A percentile compares a stretch with the other conserved stretches of the same genome.
Evolutionary conservation across 2,113 vertebrate species (phyloP).

Genomic region (Clinocottus analis): DNA sequence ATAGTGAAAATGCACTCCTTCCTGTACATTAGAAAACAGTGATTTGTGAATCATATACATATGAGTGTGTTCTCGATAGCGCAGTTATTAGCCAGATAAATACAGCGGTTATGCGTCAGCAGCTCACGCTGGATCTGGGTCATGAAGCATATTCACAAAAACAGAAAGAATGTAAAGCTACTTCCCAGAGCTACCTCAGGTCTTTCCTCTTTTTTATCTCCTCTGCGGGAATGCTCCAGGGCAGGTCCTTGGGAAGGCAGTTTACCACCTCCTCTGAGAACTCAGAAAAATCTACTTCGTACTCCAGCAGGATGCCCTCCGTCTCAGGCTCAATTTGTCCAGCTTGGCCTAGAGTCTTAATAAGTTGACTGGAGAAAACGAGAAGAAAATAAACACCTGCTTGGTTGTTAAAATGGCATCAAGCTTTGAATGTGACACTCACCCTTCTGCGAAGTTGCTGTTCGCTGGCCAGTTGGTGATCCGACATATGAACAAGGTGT

Average conservation of each 20-base stretch:
- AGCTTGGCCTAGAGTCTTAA: slow-evolving; percentile 93
- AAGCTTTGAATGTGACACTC: slow-evolving; percentile 46
- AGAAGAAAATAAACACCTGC: neutral
- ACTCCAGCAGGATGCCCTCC: slow-evolving; percentile 93
- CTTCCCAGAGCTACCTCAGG: slow-evolving; percentile 85
- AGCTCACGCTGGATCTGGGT: neutral
- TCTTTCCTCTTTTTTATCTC: slow-evolving; percentile 90
- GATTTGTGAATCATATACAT: neutral
- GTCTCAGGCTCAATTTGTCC: slow-evolving; percentile 98
- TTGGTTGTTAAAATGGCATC: neutral
- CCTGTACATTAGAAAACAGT: slow-evolving; percentile 72
- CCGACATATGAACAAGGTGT: slow-evolving; percentile 91
- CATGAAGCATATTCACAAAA: neutral
- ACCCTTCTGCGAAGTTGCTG: slow-evolving; percentile 95
- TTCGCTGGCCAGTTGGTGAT: slow-evolving; percentile 92
- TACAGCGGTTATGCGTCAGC: too few species aligned
- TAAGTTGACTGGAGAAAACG: slow-evolving; percentile 82
- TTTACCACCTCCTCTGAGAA: slow-evolving; percentile 89
- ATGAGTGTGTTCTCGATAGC: neutral
- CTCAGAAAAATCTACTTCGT: slow-evolving; percentile 94
- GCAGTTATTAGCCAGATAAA: neutral
- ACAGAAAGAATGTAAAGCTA: neutral
- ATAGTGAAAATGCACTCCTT: slow-evolving; percentile 97
- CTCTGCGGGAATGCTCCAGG: slow-evolving; percentile 89
- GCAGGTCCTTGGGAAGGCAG: slow-evolving; percentile 89